Conservation (phyloP, 2,888 invertebrate species). For the Xestia ashworthii region DNA sequence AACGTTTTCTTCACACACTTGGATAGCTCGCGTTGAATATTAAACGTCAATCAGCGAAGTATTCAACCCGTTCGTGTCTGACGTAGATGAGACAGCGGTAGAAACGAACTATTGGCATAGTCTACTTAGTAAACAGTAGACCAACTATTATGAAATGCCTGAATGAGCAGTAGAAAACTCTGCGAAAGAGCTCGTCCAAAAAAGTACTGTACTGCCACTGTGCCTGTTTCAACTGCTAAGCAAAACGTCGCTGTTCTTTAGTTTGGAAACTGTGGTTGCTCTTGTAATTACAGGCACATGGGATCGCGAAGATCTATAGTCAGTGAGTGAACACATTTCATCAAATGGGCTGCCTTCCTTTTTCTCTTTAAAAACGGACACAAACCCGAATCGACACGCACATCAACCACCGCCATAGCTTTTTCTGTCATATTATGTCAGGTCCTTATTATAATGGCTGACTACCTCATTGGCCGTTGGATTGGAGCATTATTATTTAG, state of each 20-base stretch:
- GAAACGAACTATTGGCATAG: constrained; percentile 31
- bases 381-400: not conserved
- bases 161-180: not conserved
- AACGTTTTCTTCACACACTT: constrained; percentile 46
- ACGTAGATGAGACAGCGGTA: constrained; percentile 40
- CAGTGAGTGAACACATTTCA: not conserved
- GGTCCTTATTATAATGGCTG: not conserved
- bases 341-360: not conserved
- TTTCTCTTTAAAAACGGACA: not conserved
- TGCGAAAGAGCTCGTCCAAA: not conserved
- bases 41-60: constrained; percentile 57
- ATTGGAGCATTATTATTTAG: not conserved
- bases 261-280: not conserved
- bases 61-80: constrained; percentile 50
- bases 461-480: not conserved
- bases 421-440: not conserved
- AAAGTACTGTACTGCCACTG: not conserved
- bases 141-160: not conserved
- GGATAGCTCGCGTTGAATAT: constrained; percentile 40
- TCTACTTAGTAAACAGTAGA: constrained; percentile 17
- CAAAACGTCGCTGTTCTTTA: not conserved
- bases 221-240: not conserved
- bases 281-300: not conserved
- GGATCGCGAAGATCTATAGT: not conserved
- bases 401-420: not conserved